A percentile compares a stretch with the other conserved stretches of the same genome.
These are phyloP conservation scores for Lasius platythorax DNA, from an alignment of 2,888 invertebrate genomes.

Conservation along the genomic window DNA sequence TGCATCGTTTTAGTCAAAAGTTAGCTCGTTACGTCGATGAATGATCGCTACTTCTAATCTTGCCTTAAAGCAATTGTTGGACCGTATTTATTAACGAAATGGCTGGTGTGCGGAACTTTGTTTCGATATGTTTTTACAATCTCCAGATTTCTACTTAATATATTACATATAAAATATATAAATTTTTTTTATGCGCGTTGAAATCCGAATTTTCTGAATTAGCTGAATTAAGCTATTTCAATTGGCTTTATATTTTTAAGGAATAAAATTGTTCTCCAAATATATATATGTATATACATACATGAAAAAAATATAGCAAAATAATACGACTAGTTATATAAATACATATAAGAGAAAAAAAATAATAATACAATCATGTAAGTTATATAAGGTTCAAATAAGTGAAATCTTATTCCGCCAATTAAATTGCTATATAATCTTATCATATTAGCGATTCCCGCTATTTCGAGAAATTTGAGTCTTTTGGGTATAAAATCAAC, in stretches of 20 bases:
- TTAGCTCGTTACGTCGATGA: constrained; percentile 13
- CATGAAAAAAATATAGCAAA: not conserved
- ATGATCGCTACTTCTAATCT: constrained; percentile 5
- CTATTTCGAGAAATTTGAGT: constrained; percentile 49
- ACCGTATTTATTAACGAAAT: constrained; percentile 24
- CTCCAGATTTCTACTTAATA: not conserved
- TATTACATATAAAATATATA: not conserved
- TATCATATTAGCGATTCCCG: constrained; percentile 33
- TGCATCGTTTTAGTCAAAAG: constrained; percentile 17
- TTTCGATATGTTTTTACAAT: not conserved
- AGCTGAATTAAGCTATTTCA: not conserved
- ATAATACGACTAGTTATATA: not conserved
- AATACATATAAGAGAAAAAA: not conserved
- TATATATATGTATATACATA: not conserved
- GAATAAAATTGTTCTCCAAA: not conserved
- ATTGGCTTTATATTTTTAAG: not conserved
- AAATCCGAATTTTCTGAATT: not conserved
- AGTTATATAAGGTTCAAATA: not conserved
- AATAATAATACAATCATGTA: not conserved
- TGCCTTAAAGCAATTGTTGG: not conserved
- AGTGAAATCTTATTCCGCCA: constrained; percentile 3
- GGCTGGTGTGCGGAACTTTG: not conserved
- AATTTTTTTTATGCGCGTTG: not conserved
- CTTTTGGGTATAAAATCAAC: constrained; percentile 44
- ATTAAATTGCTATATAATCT: not conserved